Conservation (phyloP, 1,140 invertebrate genomes). For the Drosophila ananassae region DNA sequence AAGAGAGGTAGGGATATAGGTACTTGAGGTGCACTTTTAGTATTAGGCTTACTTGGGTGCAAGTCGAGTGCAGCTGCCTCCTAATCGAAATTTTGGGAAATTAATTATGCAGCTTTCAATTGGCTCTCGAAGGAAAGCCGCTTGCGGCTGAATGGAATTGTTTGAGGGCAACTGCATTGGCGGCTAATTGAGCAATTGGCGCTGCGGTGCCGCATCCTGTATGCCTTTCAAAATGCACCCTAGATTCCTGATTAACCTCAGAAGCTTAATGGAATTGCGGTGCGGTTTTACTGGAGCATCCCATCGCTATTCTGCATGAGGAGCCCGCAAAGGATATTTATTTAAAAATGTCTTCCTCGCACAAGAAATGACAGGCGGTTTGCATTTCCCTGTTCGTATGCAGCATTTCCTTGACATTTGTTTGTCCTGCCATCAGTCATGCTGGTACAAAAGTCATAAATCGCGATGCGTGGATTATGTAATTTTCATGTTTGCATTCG, state of each 20-base stretch:
- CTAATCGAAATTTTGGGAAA: slow-evolving; percentile 51
- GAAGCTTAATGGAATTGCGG: slow-evolving; percentile 42
- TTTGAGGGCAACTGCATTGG: slow-evolving; percentile 42
- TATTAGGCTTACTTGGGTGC: slow-evolving; percentile 30
- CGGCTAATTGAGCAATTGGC: slow-evolving; percentile 59
- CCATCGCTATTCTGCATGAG: background rate
- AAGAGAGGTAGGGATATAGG: slow-evolving; percentile 4
- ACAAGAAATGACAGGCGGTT: slow-evolving; percentile 65
- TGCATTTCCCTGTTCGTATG: slow-evolving; percentile 59
- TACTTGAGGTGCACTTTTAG: slow-evolving; percentile 41
- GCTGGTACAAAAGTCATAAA: slow-evolving; percentile 75
- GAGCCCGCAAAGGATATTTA: slow-evolving; percentile 27
- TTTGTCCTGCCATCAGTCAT: slow-evolving; percentile 75
- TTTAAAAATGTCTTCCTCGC: slow-evolving; percentile 37
- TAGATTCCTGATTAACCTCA: slow-evolving; percentile 78
- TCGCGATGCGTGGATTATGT: slow-evolving; percentile 82
- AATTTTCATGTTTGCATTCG: slow-evolving; percentile 80
- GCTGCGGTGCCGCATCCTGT: slow-evolving; percentile 32
- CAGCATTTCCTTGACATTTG: slow-evolving; percentile 72
- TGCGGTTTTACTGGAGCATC: slow-evolving; percentile 30
- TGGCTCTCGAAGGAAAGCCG: slow-evolving; percentile 57
- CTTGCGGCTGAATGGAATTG: slow-evolving; percentile 56
- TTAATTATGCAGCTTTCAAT: slow-evolving; percentile 72
- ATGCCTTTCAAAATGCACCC: slow-evolving; percentile 71
- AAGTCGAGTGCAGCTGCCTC: slow-evolving; percentile 41